These are phyloP conservation scores for Platygyra sinensis DNA, from an alignment of 64 coral and sea anemone species.

Conservation along the genomic window DNA sequence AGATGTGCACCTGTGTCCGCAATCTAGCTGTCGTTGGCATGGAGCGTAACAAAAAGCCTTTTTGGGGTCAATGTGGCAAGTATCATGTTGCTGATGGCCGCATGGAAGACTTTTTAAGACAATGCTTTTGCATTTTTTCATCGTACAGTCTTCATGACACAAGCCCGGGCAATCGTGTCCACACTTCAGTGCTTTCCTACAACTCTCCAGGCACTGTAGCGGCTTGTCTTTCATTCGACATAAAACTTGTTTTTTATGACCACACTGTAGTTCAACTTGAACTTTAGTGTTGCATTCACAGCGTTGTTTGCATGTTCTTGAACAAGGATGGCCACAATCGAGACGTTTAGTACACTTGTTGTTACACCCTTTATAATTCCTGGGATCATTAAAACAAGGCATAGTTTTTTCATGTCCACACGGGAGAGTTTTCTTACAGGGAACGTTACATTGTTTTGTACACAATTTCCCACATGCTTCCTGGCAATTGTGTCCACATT, in stretches of 20 bases:
- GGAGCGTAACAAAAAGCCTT: constrained; percentile 8
- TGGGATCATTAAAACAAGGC: constrained; percentile 38
- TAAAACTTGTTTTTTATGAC: neutral
- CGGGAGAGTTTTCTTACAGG: neutral
- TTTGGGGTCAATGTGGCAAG: neutral
- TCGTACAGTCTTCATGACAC: constrained; percentile 33
- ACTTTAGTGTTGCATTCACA: constrained; percentile 1
- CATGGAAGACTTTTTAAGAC: constrained; percentile 42
- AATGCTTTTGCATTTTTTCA: neutral
- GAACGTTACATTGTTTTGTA: constrained; percentile 13
- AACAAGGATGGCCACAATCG: constrained; percentile 70
- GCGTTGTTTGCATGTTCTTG: neutral
- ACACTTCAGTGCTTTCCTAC: constrained; percentile 8
- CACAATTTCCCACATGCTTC: constrained; percentile 15
- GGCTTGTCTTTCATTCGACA: constrained; percentile 1
- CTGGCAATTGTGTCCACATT: constrained; percentile 27
- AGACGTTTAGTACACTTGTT: constrained; percentile 10
- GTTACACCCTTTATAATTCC: neutral
- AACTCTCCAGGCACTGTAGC: neutral
- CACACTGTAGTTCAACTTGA: neutral
- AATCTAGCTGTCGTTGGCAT: constrained; percentile 5
- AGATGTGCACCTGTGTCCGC: constrained; percentile 37
- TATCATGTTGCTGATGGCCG: constrained; percentile 45
- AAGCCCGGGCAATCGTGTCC: constrained; percentile 36
- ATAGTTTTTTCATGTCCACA: constrained; percentile 41